Conservation (phyloP, 2,888 invertebrate genomes). For the Choristoneura rosaceana region DNA sequence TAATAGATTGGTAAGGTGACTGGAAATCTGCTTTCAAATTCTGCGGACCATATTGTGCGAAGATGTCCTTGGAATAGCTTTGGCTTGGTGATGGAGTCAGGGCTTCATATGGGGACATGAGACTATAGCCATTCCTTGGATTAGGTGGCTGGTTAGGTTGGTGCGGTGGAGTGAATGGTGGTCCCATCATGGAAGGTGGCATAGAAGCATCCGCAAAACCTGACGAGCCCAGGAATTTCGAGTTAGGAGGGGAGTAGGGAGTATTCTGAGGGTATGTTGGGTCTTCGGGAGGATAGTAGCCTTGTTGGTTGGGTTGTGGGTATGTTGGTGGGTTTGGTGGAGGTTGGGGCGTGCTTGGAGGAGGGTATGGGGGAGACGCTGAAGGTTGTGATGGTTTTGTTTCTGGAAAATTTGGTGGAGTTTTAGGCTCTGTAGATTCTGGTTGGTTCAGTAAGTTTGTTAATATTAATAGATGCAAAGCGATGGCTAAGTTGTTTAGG, state of each 20-base stretch:
- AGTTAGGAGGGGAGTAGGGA: constrained; percentile 11
- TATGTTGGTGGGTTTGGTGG: constrained; percentile 8
- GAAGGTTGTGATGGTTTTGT: constrained; percentile 17
- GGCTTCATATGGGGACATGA: constrained; percentile 68
- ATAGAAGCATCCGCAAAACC: constrained; percentile 47
- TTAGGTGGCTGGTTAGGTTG: background rate
- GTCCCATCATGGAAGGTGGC: constrained; percentile 44
- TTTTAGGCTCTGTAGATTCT: constrained; percentile 41
- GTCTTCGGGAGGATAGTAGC: background rate
- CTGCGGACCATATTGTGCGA: constrained; percentile 44
- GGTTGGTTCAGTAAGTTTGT: constrained; percentile 68
- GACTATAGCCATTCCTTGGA: constrained; percentile 51
- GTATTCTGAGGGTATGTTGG: background rate
- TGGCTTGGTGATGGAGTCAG: constrained; percentile 49
- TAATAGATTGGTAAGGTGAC: constrained; percentile 60
- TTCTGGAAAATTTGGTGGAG: constrained; percentile 35
- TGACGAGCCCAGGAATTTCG: constrained; percentile 49
- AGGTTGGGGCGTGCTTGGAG: background rate
- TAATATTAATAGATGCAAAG: constrained; percentile 69
- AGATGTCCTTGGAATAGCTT: constrained; percentile 37
- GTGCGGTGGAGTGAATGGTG: background rate
- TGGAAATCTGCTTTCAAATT: constrained; percentile 62
- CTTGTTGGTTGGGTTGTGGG: constrained; percentile 12
- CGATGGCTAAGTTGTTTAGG: constrained; percentile 74
- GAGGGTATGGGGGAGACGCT: constrained; percentile 21